Evolutionary conservation across 2,888 invertebrate genomes (phyloP).

Genomic region (Bellardia bayeri): DNA sequence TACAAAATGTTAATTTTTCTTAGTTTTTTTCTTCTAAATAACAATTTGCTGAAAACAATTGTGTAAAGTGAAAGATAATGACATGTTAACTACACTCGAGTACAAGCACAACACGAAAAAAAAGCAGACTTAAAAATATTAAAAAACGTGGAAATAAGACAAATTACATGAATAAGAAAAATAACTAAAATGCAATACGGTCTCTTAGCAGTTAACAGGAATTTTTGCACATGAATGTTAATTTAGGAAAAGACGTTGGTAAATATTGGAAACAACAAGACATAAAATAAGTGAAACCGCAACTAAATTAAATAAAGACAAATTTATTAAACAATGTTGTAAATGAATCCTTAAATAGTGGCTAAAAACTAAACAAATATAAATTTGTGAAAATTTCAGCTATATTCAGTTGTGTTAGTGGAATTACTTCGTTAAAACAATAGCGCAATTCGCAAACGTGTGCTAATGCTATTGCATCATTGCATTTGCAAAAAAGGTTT

Average conservation of each 20-base stretch:
- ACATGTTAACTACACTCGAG: constrained; percentile 50
- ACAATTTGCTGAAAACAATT: constrained; percentile 43
- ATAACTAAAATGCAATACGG: background rate
- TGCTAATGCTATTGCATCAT: too few relatives aligned
- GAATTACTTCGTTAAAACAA: background rate
- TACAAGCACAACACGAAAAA: background rate
- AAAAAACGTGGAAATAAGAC: constrained; percentile 37
- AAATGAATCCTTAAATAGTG: too few relatives aligned
- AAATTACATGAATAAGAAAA: constrained; percentile 5
- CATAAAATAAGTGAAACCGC: background rate
- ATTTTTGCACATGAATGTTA: constrained; percentile 49
- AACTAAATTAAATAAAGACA: too few relatives aligned
- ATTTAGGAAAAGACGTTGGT: constrained; percentile 32
- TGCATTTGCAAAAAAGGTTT: too few relatives aligned
- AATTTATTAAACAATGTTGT: too few relatives aligned
- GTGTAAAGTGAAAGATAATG: constrained; percentile 72
- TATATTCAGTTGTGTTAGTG: too few relatives aligned
- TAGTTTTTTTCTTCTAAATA: constrained; percentile 22
- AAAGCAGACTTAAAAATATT: constrained; percentile 31
- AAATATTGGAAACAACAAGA: constrained; percentile 1
- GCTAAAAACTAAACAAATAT: too few relatives aligned
- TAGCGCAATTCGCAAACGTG: too few relatives aligned
- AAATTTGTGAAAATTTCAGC: too few relatives aligned
- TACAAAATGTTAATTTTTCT: constrained; percentile 52
- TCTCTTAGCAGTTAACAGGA: constrained; percentile 27